Base-by-base conservation (phyloP, 2,888 invertebrate genomes). In the Stenichneumon culpator region DNA sequence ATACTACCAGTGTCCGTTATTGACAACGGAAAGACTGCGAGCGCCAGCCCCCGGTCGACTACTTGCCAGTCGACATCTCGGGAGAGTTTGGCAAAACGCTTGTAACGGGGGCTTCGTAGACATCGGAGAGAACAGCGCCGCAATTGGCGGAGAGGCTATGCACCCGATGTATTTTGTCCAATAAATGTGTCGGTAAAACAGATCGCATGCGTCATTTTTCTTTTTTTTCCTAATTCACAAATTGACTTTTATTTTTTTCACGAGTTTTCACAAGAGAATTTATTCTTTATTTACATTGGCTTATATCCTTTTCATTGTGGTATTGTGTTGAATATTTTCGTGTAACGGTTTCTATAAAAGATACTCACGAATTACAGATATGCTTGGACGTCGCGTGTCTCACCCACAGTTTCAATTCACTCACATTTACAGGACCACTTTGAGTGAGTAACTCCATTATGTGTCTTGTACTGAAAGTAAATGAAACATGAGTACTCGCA, bases 1-100 rank as follows among this genome's bases (percentile, higher is more conserved):
- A 89, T 87, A 90, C 90, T 89, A 88, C 89, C 89, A 90, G 87
- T 92, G 91, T 92, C 91, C 92, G 92, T 92, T 92, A 92, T 92
- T 92, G 92, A 92, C 92, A 92, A 92, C 92, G 92, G 90, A 92
- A 91, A 88, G 88, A 89, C 89, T 85, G 77, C 88, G 88, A 92
- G 91, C 92, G 92, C 91, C 90, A 90, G 81, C 90, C 90, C 79
- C 86, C 89, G 91, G 89, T 83, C 81, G 84, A 87, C 52, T 69
- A 54, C 63, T 73, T 77, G 28, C 25, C 57, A 5, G 25, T 47
- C 89, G 90, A 85, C 91, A 90, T 88, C 91, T 89, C 36, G 44
- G 63, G 73, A 7, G n/a, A 69, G 77, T 75, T 69, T 65, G 70
- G 39, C 1, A 9, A 19, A 19, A 25, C n/a, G 57, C 57, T 57